Evolutionary conservation across 2,113 vertebrate species (phyloP), one percentile per base, ranked within the genome.

Genomic region (Scortum barcoo): DNA sequence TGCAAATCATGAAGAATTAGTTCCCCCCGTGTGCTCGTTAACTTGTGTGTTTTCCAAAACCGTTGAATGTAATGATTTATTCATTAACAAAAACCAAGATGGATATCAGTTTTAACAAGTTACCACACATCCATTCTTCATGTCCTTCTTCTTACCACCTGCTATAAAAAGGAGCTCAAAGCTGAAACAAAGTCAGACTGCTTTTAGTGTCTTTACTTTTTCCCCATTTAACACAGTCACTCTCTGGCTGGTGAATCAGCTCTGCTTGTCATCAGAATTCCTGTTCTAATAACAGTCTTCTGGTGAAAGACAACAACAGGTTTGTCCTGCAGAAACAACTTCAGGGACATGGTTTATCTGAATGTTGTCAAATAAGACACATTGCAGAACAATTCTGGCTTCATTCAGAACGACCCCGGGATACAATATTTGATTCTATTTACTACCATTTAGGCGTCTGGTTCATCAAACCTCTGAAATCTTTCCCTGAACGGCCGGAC

Each of bases 231-330:
- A 72, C 76, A 16, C 7, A 9, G 11, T 38, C 62, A 30, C 20
- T 71, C 26, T 53, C 60, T 80, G 36, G 16, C 60, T 65, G 53
- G 22, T 26, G 19, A 83, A 60, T 86, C 70, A 50, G 58, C 62
- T 42, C 51, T 33, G 28, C 69, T 72, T 83, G 69, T 69, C 76
- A 80, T 51, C 62, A 38, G 51, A 63, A 76, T 88, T n/a, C n/a
- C 54, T 51, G 4, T 28, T 72, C 42, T 51, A 22, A 20, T 7
- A 48, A n/a, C 51, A 44, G 13, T 60, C 51, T 53, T 77, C 24
- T n/a, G 51, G 10, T 66, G 56, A 53, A 19, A 85, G 30, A 53
- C 20, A 57, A 30, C 30, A 76, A 68, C 75, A 30, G 30, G 61
- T 77, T 78, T 70, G 24, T 61, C 14, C 28, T 30, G 36, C 73